Conservation (phyloP, 2,113 vertebrate genomes). For the Pycnonotus jocosus region DNA sequence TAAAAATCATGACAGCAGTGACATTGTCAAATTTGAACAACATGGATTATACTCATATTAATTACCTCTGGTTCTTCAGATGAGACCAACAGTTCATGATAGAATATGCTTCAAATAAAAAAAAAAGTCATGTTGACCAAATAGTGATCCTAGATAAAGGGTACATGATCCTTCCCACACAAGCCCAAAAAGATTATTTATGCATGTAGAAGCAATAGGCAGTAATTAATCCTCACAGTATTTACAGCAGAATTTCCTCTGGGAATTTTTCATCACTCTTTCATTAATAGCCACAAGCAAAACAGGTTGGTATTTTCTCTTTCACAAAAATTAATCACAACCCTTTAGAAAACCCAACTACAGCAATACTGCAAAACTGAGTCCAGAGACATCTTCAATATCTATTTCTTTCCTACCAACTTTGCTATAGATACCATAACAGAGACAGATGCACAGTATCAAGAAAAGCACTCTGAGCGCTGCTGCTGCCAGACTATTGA, state of each 20-base stretch:
- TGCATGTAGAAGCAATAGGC: background rate
- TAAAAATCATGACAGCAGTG: background rate
- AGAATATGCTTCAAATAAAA: background rate
- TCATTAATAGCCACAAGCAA: background rate
- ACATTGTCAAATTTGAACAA: background rate
- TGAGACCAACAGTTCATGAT: background rate
- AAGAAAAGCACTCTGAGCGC: constrained; percentile 51
- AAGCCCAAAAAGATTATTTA: background rate
- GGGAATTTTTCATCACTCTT: background rate
- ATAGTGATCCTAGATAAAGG: background rate
- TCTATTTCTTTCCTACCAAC: constrained; percentile 35
- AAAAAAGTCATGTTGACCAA: background rate
- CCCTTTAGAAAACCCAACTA: background rate
- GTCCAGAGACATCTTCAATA: constrained; percentile 29
- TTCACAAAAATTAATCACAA: background rate
- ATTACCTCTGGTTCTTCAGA: background rate
- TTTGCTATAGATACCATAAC: constrained; percentile 55
- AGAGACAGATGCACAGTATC: constrained; percentile 62
- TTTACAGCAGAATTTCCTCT: background rate
- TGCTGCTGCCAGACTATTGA: constrained; percentile 61
- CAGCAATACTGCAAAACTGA: background rate
- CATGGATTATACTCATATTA: background rate
- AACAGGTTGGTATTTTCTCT: background rate
- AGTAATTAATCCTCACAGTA: background rate
- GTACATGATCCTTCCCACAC: background rate